A percentile compares a stretch with the other conserved stretches of the same genome.
Evolutionary conservation across 2,888 invertebrate species (phyloP).

Genomic region (Cantharis flavilabris): DNA sequence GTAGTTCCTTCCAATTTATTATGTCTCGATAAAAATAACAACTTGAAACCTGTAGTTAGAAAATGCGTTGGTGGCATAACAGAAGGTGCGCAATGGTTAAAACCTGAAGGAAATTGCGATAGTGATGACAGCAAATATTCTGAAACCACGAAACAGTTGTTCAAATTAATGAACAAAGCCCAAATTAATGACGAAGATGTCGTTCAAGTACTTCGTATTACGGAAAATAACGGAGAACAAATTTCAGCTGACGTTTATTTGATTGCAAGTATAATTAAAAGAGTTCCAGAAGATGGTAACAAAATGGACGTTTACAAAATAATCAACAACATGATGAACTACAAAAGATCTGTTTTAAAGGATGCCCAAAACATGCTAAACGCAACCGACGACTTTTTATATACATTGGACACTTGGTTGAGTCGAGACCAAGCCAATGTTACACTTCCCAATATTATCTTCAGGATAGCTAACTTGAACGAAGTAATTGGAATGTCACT

Average conservation of each 20-base stretch:
- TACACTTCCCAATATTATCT: neutral
- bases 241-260: neutral
- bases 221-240: neutral
- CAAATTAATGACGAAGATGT: neutral
- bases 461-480: neutral
- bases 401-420: neutral
- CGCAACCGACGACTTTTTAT: neutral
- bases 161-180: slow-evolving; percentile 6
- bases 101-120: slow-evolving; percentile 39
- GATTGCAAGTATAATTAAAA: neutral
- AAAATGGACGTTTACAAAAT: neutral
- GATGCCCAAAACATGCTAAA: neutral
- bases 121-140: slow-evolving; percentile 9
- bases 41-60: slow-evolving; percentile 58
- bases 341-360: neutral
- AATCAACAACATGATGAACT: neutral
- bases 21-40: slow-evolving; percentile 61
- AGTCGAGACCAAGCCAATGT: neutral
- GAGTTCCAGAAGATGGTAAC: neutral
- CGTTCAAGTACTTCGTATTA: neutral
- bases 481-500: neutral
- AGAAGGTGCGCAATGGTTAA: slow-evolving; percentile 61
- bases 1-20: slow-evolving; percentile 58
- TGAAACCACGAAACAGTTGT: slow-evolving; percentile 13
- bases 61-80: slow-evolving; percentile 61